Evolutionary conservation across 2,888 invertebrate species (phyloP), one percentile per base, ranked within the genome.

Genomic region (Scaptomyza cyrtandrae): DNA sequence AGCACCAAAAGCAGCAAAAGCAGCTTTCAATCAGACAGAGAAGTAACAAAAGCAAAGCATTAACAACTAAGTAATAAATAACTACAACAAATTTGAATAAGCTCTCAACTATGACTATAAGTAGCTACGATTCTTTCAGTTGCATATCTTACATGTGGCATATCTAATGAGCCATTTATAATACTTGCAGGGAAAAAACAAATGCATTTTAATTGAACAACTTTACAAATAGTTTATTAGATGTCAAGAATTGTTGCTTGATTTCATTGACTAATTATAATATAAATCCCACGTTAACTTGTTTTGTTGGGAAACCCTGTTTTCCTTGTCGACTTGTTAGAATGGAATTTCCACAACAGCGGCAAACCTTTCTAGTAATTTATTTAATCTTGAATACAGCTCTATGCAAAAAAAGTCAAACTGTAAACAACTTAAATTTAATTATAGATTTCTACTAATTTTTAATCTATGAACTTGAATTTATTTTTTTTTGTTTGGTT

Each of bases 301-400:
- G 45, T 45, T 64, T 41, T 45, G 10, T 13, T n/a, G 39, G 65
- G 37, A 58, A 65, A 45, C 13, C 48, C 45, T 0, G 11, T n/a
- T n/a, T n/a, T n/a, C n/a, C n/a, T n/a, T n/a, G n/a, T 31, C 11
- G 35, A 39, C 31, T 10, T 33, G 48, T 5, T 46, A 4, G 16
- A 4, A 11, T 41, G 16, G 54, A 55, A 55, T 67, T 53, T n/a
- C n/a, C n/a, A 14, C 14, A 13, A 11, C 31, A 65, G 14, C 37
- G 46, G 37, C 37, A 49, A n/a, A n/a, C 19, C 13, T 37, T 19
- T 33, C 31, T 7, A 13, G 9, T n/a, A n/a, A n/a, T 11, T 16
- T 6, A 6, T 19, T n/a, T 0, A 52, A 39, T 52, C 14, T 14
- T 35, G 4, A 35, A 19, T 35, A 14, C 29, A 35, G 10, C 7